phyloP scores from a whole-genome alignment of 1,140 invertebrate genomes.

The Lucilia cuprina region DNA sequence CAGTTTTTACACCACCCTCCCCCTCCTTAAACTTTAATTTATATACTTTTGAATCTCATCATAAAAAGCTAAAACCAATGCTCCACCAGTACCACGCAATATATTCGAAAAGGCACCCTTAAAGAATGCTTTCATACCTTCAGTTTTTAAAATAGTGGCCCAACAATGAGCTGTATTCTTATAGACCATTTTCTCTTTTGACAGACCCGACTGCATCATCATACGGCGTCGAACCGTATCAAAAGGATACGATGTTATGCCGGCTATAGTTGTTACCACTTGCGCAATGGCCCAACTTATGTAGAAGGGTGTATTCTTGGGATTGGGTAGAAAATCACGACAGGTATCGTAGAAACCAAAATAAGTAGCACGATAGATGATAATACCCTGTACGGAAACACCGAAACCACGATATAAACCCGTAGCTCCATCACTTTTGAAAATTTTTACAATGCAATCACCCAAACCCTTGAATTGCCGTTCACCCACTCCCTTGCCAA shows the following conservation, averaged over 20 bases:
- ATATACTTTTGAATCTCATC: slow-evolving; percentile 68
- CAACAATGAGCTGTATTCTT: slow-evolving; percentile 85
- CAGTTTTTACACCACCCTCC: too few species aligned
- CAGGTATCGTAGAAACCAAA: slow-evolving; percentile 96
- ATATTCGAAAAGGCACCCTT: slow-evolving; percentile 83
- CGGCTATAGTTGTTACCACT: slow-evolving; percentile 84
- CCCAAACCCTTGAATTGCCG: slow-evolving; percentile 88
- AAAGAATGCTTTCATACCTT: slow-evolving; percentile 81
- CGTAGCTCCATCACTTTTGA: slow-evolving; percentile 84
- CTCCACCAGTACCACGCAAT: slow-evolving; percentile 80
- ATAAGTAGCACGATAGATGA: slow-evolving; percentile 90
- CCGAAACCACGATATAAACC: slow-evolving; percentile 93
- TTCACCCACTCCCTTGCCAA: slow-evolving; percentile 77
- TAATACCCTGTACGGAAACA: slow-evolving; percentile 90
- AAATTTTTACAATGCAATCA: slow-evolving; percentile 87
- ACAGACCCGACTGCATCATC: slow-evolving; percentile 90
- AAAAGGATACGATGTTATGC: slow-evolving; percentile 92
- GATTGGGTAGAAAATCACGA: slow-evolving; percentile 84
- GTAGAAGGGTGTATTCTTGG: slow-evolving; percentile 83
- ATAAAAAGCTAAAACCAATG: slow-evolving; percentile 81
- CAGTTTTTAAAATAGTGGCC: slow-evolving; percentile 75
- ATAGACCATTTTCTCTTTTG: slow-evolving; percentile 76
- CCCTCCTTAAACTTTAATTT: neutral
- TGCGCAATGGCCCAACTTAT: slow-evolving; percentile 89
- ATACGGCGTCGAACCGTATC: slow-evolving; percentile 92